A percentile compares a stretch with the other conserved stretches of the same genome.
These are phyloP conservation scores for Platyscapa corneri DNA, from an alignment of 1,140 invertebrate genomes.

Conservation along the genomic window DNA sequence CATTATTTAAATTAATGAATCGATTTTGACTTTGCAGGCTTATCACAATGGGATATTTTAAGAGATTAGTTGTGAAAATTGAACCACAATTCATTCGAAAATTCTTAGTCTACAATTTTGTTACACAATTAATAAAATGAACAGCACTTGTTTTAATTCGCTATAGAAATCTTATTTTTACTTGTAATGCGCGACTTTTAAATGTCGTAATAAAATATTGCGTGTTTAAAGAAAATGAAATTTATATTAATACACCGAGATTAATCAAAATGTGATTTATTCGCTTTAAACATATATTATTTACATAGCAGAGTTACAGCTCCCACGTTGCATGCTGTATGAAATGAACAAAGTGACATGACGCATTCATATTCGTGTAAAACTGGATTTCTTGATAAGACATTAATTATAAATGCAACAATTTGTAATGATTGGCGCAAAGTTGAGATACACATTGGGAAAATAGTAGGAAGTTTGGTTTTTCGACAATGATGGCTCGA, in stretches of 20 bases:
- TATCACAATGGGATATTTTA: too few relatives aligned
- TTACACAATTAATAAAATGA: neutral
- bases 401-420: neutral
- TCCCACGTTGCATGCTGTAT: neutral
- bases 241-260: neutral
- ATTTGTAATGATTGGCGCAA: neutral
- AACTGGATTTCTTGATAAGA: neutral
- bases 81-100: neutral
- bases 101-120: neutral
- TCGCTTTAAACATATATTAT: neutral
- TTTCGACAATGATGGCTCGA: neutral
- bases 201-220: neutral
- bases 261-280: conserved; percentile 17
- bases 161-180: neutral
- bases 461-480: neutral
- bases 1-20: too few relatives aligned
- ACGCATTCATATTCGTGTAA: neutral
- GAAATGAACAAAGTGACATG: conserved; percentile 6
- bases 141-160: neutral
- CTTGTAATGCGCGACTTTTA: neutral
- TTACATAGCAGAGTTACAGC: neutral
- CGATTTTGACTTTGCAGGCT: too few relatives aligned
- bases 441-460: neutral
- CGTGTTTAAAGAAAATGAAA: neutral
- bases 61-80: neutral